Percentiles rank a stretch among this genome's conserved stretches.
phyloP scores from a whole-genome alignment of 1,140 invertebrate species.

The Scaptomyza montana region DNA sequence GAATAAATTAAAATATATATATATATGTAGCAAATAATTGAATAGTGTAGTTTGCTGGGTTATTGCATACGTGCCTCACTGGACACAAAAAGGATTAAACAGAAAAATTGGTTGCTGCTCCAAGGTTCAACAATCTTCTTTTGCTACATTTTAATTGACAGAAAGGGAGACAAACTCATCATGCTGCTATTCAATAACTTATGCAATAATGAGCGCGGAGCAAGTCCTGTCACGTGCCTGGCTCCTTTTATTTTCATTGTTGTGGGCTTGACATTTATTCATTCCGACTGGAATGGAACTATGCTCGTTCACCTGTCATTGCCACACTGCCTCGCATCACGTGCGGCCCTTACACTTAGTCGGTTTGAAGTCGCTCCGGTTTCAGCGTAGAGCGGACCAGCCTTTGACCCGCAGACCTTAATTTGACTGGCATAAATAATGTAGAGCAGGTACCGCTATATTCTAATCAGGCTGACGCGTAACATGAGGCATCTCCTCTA shows the following conservation, averaged over 20 bases:
- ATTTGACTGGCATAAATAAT: slow-evolving; percentile 74
- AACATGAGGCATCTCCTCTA: slow-evolving; percentile 55
- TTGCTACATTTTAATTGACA: slow-evolving; percentile 62
- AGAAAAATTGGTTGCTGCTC: slow-evolving; percentile 5
- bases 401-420: slow-evolving; percentile 77
- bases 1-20: slow-evolving; percentile 21
- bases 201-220: slow-evolving; percentile 74
- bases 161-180: not conserved
- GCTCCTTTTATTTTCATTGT: slow-evolving; percentile 74
- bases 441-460: slow-evolving; percentile 60
- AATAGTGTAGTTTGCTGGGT: slow-evolving; percentile 30
- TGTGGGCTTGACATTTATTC: slow-evolving; percentile 33
- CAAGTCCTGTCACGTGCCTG: slow-evolving; percentile 73
- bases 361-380: slow-evolving; percentile 12
- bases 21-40: slow-evolving; percentile 27
- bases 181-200: slow-evolving; percentile 50
- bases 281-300: slow-evolving; percentile 6
- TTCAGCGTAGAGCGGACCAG: slow-evolving; percentile 1
- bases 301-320: slow-evolving; percentile 63
- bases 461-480: slow-evolving; percentile 80
- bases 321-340: slow-evolving; percentile 64
- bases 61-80: slow-evolving; percentile 63
- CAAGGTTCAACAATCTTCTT: not conserved
- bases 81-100: slow-evolving; percentile 66
- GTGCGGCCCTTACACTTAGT: slow-evolving; percentile 68